Evolutionary conservation across 2,797 vertebrate genomes (phyloP).

Genomic region (Cygnus olor): DNA sequence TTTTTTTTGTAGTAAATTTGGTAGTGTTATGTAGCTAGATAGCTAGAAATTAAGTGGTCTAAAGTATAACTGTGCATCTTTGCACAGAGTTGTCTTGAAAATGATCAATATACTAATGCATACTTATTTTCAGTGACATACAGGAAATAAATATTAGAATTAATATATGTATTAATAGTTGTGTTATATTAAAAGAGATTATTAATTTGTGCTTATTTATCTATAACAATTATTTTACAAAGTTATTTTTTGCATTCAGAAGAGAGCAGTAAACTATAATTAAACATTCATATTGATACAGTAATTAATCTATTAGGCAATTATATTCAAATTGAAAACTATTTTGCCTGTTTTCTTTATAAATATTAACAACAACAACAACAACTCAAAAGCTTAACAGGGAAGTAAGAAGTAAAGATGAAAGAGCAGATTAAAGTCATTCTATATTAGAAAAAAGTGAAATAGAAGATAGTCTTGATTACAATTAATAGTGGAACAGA

Average conservation of each 20-base stretch:
- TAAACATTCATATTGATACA: constrained; percentile 60
- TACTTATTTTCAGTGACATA: neutral
- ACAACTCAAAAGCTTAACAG: neutral
- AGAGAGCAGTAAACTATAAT: constrained; percentile 35
- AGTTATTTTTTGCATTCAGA: neutral
- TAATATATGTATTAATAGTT: constrained; percentile 4
- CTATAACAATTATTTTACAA: constrained; percentile 39
- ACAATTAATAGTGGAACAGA: neutral
- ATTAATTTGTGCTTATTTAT: constrained; percentile 18
- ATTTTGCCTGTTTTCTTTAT: neutral
- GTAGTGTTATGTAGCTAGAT: neutral
- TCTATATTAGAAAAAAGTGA: neutral
- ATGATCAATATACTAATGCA: neutral
- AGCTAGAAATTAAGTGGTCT: neutral
- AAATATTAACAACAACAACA: neutral
- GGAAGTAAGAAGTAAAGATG: neutral
- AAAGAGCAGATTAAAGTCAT: neutral
- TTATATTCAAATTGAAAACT: constrained; percentile 50
- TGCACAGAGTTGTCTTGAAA: neutral
- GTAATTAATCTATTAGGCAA: constrained; percentile 35
- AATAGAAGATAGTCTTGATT: neutral
- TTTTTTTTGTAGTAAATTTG: neutral
- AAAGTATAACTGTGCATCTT: neutral
- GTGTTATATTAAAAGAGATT: constrained; percentile 9
- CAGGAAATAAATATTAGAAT: constrained; percentile 4